Percentiles rank a stretch among this genome's conserved stretches.
These are phyloP conservation scores for Cerastis leucographa DNA, from an alignment of 2,888 invertebrate species.

Conservation along the genomic window DNA sequence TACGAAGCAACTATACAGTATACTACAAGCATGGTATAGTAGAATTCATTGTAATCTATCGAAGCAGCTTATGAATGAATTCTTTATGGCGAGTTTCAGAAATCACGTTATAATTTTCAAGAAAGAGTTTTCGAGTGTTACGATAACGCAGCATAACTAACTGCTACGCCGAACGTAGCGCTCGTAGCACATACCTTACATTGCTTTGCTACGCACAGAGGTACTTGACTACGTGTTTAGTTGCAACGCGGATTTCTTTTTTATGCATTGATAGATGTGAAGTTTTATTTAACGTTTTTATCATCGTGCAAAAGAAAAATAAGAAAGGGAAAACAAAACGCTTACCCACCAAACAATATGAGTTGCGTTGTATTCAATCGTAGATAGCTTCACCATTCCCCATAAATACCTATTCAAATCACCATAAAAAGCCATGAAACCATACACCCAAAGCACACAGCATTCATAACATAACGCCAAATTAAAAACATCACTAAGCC, in stretches of 20 bases:
- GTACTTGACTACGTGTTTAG: constrained; percentile 10
- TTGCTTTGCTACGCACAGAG: constrained; percentile 4
- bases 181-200: constrained; percentile 1
- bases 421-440: constrained; percentile 44
- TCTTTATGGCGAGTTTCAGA: background rate
- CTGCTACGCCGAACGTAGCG: constrained; percentile 10
- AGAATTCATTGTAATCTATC: background rate
- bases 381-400: constrained; percentile 11
- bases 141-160: background rate
- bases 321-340: background rate
- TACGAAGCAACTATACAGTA: background rate
- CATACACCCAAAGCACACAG: constrained; percentile 41
- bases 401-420: constrained; percentile 54
- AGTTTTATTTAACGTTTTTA: background rate
- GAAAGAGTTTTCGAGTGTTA: background rate
- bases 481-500: constrained; percentile 67
- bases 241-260: background rate
- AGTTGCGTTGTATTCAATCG: background rate
- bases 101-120: background rate
- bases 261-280: background rate
- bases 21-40: background rate
- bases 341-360: background rate
- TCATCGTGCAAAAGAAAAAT: background rate
- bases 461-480: constrained; percentile 61
- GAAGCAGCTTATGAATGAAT: background rate